phyloP scores from a whole-genome alignment of 2,888 invertebrate genomes.

The Anthoptus insignis region DNA sequence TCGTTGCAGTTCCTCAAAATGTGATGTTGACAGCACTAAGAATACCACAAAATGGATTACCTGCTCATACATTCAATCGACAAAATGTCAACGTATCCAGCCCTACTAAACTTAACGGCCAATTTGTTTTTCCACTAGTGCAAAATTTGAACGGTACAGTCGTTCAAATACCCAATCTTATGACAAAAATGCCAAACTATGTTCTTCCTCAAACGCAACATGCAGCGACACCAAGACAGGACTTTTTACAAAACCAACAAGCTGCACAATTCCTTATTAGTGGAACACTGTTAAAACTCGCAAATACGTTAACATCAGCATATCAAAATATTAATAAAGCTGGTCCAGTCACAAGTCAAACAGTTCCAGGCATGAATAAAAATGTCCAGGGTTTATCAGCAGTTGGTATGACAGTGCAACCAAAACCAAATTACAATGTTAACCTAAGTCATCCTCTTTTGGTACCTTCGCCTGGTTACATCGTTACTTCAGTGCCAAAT shows the following conservation, averaged over 20 bases:
- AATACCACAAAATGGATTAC: constrained; percentile 83
- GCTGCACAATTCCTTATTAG: constrained; percentile 82
- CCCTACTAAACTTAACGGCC: constrained; percentile 82
- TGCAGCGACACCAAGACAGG: constrained; percentile 70
- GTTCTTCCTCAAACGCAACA: constrained; percentile 77
- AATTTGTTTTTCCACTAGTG: constrained; percentile 87
- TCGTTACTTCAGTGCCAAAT: constrained; percentile 85
- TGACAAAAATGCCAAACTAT: constrained; percentile 86
- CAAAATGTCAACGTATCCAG: constrained; percentile 78
- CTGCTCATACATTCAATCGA: constrained; percentile 72
- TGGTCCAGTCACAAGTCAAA: constrained; percentile 70
- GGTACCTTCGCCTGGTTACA: constrained; percentile 80
- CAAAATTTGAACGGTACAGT: constrained; percentile 87
- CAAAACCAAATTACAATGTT: constrained; percentile 84
- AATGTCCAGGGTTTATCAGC: constrained; percentile 76
- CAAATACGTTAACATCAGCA: constrained; percentile 68
- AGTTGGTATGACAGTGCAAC: constrained; percentile 79
- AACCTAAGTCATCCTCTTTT: constrained; percentile 83
- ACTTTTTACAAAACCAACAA: constrained; percentile 77
- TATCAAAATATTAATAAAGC: constrained; percentile 73
- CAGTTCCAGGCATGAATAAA: constrained; percentile 77
- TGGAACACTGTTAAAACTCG: constrained; percentile 82
- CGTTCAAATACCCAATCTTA: constrained; percentile 88
- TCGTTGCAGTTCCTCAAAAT: constrained; percentile 83
- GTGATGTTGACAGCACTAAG: constrained; percentile 86